Evolutionary conservation across 2,888 invertebrate species (phyloP).

Genomic region (Tortricodes alternella): DNA sequence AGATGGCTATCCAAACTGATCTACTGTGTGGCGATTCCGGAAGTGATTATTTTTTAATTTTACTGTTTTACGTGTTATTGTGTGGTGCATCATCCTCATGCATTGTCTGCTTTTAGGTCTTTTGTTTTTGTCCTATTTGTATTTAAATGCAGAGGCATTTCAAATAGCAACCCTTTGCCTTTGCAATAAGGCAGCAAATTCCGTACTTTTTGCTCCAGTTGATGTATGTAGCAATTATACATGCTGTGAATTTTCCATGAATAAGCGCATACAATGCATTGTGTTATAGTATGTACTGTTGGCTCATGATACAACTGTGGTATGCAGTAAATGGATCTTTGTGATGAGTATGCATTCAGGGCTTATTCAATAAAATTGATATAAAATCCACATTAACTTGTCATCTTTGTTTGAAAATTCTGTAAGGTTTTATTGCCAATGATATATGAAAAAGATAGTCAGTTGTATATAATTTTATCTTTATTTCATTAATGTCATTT

Average conservation of each 20-base stretch:
- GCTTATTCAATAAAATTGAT: neutral
- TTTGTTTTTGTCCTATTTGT: neutral
- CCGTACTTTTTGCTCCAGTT: neutral
- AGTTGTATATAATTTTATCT: too few species aligned
- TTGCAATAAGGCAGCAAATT: slow-evolving; percentile 4
- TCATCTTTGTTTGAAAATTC: too few species aligned
- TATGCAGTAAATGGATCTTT: slow-evolving; percentile 1
- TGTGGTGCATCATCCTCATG: neutral
- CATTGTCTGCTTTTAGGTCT: slow-evolving; percentile 34
- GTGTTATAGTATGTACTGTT: neutral
- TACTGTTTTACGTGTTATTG: neutral
- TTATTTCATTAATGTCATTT: too few species aligned
- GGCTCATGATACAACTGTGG: neutral
- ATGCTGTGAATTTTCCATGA: slow-evolving; percentile 9
- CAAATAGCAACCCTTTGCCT: slow-evolving; percentile 2
- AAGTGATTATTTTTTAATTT: slow-evolving; percentile 12
- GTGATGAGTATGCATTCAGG: neutral
- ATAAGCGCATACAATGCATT: slow-evolving; percentile 7
- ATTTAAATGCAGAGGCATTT: slow-evolving; percentile 20
- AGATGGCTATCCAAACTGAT: slow-evolving; percentile 22
- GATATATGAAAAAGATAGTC: too few species aligned
- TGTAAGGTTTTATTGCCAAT: too few species aligned
- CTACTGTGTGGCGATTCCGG: slow-evolving; percentile 20
- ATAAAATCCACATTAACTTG: too few species aligned
- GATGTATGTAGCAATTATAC: neutral